A percentile compares a stretch with the other conserved stretches of the same genome.
phyloP scores from a whole-genome alignment of 2,797 vertebrate species.

The Lagorchestes hirsutus region DNA sequence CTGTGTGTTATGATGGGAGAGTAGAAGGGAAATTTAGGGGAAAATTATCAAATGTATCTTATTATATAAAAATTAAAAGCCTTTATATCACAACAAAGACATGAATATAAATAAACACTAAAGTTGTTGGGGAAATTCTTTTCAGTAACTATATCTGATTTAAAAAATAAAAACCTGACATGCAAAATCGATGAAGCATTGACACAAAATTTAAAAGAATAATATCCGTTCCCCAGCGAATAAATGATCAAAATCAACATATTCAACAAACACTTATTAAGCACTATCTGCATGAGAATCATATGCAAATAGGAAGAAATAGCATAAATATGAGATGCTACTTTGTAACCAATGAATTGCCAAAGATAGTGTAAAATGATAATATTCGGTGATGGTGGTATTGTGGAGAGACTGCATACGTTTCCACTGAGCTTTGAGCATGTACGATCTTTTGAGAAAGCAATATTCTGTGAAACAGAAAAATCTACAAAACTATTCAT shows the following conservation, averaged over 20 bases:
- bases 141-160: neutral
- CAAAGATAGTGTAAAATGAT: neutral
- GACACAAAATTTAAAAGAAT: neutral
- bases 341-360: neutral
- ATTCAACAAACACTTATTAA: neutral
- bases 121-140: neutral
- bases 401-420: neutral
- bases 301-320: neutral
- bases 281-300: neutral
- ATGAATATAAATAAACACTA: neutral
- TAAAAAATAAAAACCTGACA: neutral
- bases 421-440: neutral
- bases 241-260: neutral
- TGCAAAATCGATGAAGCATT: neutral
- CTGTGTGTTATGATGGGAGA: neutral
- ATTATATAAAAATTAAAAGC: neutral
- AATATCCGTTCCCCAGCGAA: neutral
- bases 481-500: neutral
- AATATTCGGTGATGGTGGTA: neutral
- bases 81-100: neutral
- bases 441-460: neutral
- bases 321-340: neutral
- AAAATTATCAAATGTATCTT: neutral
- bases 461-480: neutral
- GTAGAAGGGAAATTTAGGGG: neutral